A percentile compares a stretch with the other conserved stretches of the same genome.
phyloP scores from a whole-genome alignment of 2,113 vertebrate genomes.

The Poicephalus gulielmi region DNA sequence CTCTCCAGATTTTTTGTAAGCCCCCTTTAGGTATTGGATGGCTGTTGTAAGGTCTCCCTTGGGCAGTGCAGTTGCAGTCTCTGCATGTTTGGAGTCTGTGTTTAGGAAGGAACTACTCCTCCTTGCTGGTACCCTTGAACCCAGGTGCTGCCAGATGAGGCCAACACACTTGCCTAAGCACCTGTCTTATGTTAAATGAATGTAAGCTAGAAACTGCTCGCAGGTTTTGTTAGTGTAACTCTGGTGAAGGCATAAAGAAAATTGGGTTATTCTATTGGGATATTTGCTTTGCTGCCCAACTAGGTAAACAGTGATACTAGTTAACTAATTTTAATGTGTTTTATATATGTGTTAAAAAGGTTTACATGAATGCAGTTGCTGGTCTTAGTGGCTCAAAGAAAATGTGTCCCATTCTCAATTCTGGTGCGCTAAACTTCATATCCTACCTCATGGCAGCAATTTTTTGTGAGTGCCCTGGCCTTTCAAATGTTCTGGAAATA shows the following conservation, averaged over 20 bases:
- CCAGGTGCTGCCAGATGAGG: neutral
- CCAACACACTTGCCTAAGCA: neutral
- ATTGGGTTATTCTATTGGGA: neutral
- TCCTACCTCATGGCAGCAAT: neutral
- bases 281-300: neutral
- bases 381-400: neutral
- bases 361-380: neutral
- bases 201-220: neutral
- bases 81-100: accelerated
- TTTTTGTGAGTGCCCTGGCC: neutral
- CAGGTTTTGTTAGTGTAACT: neutral
- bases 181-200: neutral
- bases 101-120: neutral
- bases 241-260: neutral
- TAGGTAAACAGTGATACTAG: neutral
- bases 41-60: neutral
- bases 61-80: neutral
- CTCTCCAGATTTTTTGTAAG: neutral
- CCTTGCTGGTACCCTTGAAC: accelerated
- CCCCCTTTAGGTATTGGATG: neutral
- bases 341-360: neutral
- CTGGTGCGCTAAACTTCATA: neutral
- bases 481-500: neutral
- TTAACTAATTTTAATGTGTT: neutral
- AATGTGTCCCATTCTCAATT: neutral